phyloP scores from a whole-genome alignment of 2,113 vertebrate species.

The Stegostoma tigrinum region DNA sequence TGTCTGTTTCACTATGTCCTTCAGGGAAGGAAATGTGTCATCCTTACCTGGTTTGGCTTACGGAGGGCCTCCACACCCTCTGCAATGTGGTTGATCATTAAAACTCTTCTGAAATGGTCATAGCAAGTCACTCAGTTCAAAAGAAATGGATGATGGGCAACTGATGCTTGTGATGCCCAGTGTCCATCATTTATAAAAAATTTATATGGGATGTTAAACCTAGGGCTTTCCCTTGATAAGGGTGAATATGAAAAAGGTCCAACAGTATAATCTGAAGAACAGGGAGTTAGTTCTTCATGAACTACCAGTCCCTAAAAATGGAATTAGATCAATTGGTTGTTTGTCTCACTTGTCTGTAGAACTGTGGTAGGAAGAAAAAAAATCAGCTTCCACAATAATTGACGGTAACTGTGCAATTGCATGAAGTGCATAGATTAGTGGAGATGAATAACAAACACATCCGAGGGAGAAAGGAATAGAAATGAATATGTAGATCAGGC shows the following conservation, averaged over 20 bases:
- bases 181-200: neutral
- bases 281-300: neutral
- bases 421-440: neutral
- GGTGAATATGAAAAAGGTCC: neutral
- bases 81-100: too few relatives aligned
- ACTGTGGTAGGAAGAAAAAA: neutral
- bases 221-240: neutral
- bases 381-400: neutral
- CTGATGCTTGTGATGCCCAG: too few relatives aligned
- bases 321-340: neutral
- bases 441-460: neutral
- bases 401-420: neutral
- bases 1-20: too few relatives aligned
- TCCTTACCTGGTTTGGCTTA: too few relatives aligned
- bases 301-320: neutral
- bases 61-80: too few relatives aligned
- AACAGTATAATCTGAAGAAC: neutral
- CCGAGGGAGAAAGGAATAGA: neutral
- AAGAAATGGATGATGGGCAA: too few relatives aligned
- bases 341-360: neutral
- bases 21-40: too few relatives aligned
- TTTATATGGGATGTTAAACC: neutral
- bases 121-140: too few relatives aligned
- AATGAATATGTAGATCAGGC: neutral
- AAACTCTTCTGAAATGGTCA: too few relatives aligned